A percentile compares a stretch with the other conserved stretches of the same genome.
Evolutionary conservation across 2,888 invertebrate genomes (phyloP).

Genomic region (Cerceris ruficornis): DNA sequence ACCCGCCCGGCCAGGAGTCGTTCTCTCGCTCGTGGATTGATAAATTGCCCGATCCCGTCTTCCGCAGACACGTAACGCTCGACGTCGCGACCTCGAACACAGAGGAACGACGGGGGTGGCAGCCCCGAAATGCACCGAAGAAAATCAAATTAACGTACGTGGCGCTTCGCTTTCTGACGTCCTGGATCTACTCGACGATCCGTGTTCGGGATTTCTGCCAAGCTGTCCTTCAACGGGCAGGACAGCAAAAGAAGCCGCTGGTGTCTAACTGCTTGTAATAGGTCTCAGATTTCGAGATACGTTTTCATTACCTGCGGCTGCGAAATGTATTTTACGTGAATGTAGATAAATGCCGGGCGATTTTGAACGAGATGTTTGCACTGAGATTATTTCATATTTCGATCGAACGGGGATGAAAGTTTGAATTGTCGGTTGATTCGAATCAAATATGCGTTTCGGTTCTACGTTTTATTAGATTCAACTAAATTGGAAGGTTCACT

Average conservation of each 20-base stretch:
- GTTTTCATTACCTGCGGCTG: constrained; percentile 19
- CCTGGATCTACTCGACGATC: constrained; percentile 37
- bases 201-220: constrained; percentile 22
- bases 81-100: constrained; percentile 67
- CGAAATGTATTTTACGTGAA: not conserved
- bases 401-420: too few relatives aligned
- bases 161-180: constrained; percentile 40
- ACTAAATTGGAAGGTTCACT: too few relatives aligned
- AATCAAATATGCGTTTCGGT: too few relatives aligned
- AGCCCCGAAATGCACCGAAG: constrained; percentile 71
- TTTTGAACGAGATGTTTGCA: too few relatives aligned
- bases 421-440: too few relatives aligned
- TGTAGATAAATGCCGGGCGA: not conserved
- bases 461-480: too few relatives aligned
- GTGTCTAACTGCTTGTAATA: constrained; percentile 22
- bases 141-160: constrained; percentile 77
- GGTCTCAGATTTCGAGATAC: constrained; percentile 31
- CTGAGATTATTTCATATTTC: too few relatives aligned
- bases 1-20: constrained; percentile 79
- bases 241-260: constrained; percentile 6
- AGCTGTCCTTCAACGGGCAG: constrained; percentile 32
- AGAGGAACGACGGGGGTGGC: constrained; percentile 20
- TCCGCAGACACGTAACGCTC: constrained; percentile 76
- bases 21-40: constrained; percentile 76
- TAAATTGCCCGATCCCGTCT: constrained; percentile 79